Evolutionary conservation across 2,113 vertebrate species (phyloP).

Genomic region (Bos indicus): DNA sequence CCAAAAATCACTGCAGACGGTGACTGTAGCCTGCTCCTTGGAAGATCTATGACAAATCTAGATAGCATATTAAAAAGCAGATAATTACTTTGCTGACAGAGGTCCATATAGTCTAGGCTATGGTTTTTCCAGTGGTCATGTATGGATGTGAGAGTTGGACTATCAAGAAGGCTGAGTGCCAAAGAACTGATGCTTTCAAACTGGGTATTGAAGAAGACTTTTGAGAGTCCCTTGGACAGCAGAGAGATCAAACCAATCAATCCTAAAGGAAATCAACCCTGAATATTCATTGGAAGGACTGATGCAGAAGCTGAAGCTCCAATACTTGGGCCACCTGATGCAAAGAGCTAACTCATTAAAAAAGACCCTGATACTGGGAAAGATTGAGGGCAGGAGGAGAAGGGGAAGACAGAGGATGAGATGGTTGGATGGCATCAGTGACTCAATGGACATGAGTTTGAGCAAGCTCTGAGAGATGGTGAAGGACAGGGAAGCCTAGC

Average conservation of each 20-base stretch:
- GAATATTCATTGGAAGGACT: background rate
- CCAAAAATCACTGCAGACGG: background rate
- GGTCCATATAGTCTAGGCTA: background rate
- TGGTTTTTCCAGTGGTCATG: background rate
- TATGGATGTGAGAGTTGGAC: background rate
- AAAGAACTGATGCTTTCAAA: background rate
- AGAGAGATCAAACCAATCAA: background rate
- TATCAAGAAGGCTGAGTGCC: background rate
- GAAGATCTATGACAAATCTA: background rate
- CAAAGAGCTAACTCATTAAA: background rate
- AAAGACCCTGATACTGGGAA: background rate
- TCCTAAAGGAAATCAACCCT: background rate
- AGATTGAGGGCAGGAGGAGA: background rate
- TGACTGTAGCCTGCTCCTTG: background rate
- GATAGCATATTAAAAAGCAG: background rate
- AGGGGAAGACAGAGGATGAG: background rate
- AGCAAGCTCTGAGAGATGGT: background rate
- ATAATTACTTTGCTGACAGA: background rate
- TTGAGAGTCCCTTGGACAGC: background rate
- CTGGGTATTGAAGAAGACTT: background rate
- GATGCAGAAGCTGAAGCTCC: background rate
- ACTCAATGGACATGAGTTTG: background rate
- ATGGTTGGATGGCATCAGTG: background rate
- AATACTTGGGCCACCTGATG: background rate
- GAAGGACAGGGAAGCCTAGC: background rate